Evolutionary conservation across 2,888 invertebrate genomes (phyloP), one percentile per base, ranked within the genome.

Genomic region (Euclidia mi): DNA sequence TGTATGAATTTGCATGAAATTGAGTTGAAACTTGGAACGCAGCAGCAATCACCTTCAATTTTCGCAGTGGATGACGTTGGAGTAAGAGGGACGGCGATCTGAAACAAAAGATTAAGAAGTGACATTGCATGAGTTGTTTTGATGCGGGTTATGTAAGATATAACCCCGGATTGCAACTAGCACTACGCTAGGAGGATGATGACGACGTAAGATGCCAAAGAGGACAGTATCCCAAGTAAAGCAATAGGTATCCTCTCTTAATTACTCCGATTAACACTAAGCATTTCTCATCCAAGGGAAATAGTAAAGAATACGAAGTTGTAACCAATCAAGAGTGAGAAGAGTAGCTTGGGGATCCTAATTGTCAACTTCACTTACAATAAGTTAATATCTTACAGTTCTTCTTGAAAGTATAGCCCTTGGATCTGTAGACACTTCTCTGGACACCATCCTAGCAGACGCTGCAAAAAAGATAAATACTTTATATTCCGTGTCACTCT

Each of bases 11-110:
- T 78, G 29, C 64, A 56, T 4, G 70, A 58, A 0, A 51, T 56
- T 14, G 48, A 56, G 18, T 45, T 44, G 43, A 37, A 35, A 9
- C 51, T 63, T 44, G 50, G 45, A 59, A 58, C 59, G 52, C 53
- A 41, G 60, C 43, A 45, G 46, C 53, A 64, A 45, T 67, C 70
- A 75, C 69, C 64, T 67, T 81, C 73, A 12, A 34, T 15, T 9
- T 52, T 59, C 7, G 48, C 37, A 1, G 55, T 51, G 28, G 81
- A 80, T 3, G 74, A 28, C 2, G 69, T 46, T 10, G 84, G 78
- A 1, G 86, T 75, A 3, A 79, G 63, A 1, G 85, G 75, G 31
- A 88, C 76, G 20, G 88, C 89, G 74, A 89, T 78, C 91, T 92
- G 76, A 25, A 89, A 88, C 71, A 84, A 74, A 38, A 34, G 12